These are phyloP conservation scores for Eutolmus rufibarbis DNA, from an alignment of 2,888 invertebrate genomes.

Conservation along the genomic window DNA sequence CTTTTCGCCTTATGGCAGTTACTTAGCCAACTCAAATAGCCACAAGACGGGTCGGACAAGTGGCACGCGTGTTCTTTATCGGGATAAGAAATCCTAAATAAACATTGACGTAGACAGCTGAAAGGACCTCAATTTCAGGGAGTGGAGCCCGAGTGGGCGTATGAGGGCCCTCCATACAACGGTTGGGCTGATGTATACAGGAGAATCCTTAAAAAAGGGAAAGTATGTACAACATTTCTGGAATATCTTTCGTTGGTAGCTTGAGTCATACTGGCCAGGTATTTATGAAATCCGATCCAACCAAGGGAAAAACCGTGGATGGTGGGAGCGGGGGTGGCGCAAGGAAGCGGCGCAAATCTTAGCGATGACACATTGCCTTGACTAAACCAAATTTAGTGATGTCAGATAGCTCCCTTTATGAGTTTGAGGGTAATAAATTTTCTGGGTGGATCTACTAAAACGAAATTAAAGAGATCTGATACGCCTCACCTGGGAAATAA, in stretches of 20 bases:
- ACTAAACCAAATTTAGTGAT: neutral
- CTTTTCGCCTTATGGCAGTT: neutral
- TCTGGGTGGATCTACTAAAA: neutral
- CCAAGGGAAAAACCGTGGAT: neutral
- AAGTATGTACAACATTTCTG: neutral
- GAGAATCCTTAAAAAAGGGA: neutral
- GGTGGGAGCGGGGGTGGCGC: neutral
- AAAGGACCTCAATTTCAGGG: neutral
- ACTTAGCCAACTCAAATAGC: neutral
- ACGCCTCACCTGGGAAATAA: neutral
- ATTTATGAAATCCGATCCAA: neutral
- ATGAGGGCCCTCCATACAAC: neutral
- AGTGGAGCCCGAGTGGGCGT: neutral
- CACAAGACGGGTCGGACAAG: neutral
- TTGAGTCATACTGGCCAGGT: neutral
- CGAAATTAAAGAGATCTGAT: neutral
- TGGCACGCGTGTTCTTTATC: neutral
- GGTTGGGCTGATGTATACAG: neutral
- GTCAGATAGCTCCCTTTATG: neutral
- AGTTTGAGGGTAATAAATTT: neutral
- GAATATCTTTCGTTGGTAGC: neutral
- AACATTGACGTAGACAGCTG: slow-evolving; percentile 5
- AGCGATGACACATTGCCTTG: neutral
- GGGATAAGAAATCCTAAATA: slow-evolving; percentile 11
- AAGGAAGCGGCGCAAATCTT: neutral